Conservation (phyloP, 2,113 vertebrate genomes). For the Coracopsis vasa region DNA sequence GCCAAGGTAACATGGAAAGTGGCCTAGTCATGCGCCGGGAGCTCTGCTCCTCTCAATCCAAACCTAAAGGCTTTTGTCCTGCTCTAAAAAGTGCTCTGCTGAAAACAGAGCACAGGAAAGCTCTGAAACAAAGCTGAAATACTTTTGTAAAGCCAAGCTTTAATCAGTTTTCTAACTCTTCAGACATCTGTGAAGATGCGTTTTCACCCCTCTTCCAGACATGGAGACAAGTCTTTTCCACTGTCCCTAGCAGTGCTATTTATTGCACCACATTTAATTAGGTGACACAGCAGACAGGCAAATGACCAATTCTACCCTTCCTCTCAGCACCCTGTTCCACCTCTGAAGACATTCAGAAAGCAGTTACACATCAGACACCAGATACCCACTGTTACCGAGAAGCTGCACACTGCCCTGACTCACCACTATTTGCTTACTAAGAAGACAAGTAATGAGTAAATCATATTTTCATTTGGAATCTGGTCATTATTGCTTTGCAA, state of each 20-base stretch:
- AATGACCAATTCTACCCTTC: background rate
- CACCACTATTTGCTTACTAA: background rate
- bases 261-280: background rate
- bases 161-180: background rate
- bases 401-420: background rate
- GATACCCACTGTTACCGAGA: background rate
- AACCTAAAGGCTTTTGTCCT: background rate
- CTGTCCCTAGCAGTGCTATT: fast-evolving
- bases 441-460: background rate
- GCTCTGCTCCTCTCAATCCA: background rate
- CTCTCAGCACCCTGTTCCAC: background rate
- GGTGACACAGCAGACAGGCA: background rate
- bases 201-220: background rate
- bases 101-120: background rate
- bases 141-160: background rate
- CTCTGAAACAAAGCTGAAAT: background rate
- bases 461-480: background rate
- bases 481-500: background rate
- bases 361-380: background rate
- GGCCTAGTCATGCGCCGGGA: slow-evolving; percentile 11
- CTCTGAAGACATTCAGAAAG: background rate
- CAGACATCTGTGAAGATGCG: fast-evolving
- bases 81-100: background rate
- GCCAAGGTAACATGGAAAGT: slow-evolving; percentile 63
- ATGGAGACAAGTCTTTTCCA: background rate